A percentile compares a stretch with the other conserved stretches of the same genome.
Evolutionary conservation across 2,113 vertebrate species (phyloP).

Genomic region (Notechis scutatus): DNA sequence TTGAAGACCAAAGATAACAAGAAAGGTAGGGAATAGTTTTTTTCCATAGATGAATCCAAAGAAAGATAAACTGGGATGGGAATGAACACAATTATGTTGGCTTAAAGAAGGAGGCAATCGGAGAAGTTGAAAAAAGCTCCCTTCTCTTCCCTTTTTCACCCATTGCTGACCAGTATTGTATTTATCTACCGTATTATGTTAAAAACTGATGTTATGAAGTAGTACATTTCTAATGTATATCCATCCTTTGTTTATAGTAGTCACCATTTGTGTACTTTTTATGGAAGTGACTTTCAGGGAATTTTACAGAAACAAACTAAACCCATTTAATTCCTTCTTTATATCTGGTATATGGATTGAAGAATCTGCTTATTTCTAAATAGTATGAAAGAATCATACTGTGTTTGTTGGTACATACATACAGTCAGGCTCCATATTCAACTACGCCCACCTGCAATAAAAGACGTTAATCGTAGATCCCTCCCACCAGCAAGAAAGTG

Average conservation of each 20-base stretch:
- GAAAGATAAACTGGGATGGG: neutral
- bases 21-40: neutral
- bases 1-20: neutral
- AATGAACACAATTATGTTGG: neutral
- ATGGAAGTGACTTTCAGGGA: neutral
- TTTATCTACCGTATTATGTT: no score
- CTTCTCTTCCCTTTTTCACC: neutral
- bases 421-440: no score
- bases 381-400: neutral
- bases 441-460: no score
- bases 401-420: neutral
- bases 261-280: neutral
- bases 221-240: neutral
- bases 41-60: neutral
- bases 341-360: neutral
- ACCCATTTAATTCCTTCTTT: neutral
- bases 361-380: slow-evolving; percentile 23
- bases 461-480: no score
- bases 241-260: neutral
- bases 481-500: no score
- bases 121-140: neutral
- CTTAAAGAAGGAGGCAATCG: neutral
- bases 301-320: neutral
- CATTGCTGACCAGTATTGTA: neutral
- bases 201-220: neutral